These are phyloP conservation scores for Notothenia coriiceps DNA, from an alignment of 2,113 vertebrate genomes.

Conservation along the genomic window DNA sequence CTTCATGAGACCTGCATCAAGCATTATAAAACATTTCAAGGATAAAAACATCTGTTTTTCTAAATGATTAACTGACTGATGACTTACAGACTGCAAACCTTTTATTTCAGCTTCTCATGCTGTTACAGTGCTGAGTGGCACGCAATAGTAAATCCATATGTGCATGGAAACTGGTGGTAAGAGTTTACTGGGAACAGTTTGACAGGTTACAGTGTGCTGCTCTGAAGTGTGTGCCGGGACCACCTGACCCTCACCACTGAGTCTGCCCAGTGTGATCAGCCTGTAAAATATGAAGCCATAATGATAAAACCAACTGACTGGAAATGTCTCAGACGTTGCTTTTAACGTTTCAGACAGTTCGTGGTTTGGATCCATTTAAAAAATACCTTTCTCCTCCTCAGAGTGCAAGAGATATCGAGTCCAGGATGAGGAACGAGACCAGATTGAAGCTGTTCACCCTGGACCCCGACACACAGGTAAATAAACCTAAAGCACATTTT, in stretches of 20 bases:
- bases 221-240: conserved; percentile 35
- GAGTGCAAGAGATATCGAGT: conserved; percentile 94
- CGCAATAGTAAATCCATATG: conserved; percentile 52
- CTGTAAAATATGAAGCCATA: conserved; percentile 52
- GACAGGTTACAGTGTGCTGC: conserved; percentile 39
- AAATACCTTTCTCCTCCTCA: conserved; percentile 69
- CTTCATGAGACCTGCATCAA: conserved; percentile 5
- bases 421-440: conserved; percentile 93
- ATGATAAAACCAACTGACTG: conserved; percentile 49
- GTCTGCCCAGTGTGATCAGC: conserved; percentile 25
- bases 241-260: conserved; percentile 50
- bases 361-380: conserved; percentile 20
- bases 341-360: conserved; percentile 23
- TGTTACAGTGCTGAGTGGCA: conserved; percentile 18
- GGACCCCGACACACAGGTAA: conserved; percentile 97
- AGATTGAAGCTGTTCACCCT: conserved; percentile 95
- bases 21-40: neutral
- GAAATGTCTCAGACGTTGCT: conserved; percentile 23
- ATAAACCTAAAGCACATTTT: neutral
- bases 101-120: conserved; percentile 7
- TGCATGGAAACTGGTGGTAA: conserved; percentile 56
- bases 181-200: conserved; percentile 43
- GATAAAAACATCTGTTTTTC: neutral
- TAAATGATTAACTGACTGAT: conserved; percentile 5
- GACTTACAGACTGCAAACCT: conserved; percentile 1